Evolutionary conservation across 2,888 invertebrate species (phyloP).

Genomic region (Drosophila atroscutellata): DNA sequence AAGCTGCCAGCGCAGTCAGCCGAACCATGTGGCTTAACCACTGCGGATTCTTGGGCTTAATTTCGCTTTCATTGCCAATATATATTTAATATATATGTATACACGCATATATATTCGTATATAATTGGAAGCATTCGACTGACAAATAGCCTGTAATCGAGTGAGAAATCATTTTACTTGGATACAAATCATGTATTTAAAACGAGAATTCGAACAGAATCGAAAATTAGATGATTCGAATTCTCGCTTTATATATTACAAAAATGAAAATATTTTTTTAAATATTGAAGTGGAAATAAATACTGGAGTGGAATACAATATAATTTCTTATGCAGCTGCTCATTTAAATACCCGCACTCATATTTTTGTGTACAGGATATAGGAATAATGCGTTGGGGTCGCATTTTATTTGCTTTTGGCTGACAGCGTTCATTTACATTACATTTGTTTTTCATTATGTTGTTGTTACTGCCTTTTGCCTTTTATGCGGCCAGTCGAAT

Average conservation of each 20-base stretch:
- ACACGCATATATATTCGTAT: neutral
- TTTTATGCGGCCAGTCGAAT: constrained; percentile 62
- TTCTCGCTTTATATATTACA: neutral
- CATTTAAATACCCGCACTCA: neutral
- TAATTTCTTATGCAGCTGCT: neutral
- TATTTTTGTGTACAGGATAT: constrained; percentile 20
- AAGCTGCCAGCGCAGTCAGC: constrained; percentile 4
- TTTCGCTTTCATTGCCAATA: constrained; percentile 27
- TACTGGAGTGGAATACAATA: neutral
- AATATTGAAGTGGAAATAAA: too few relatives aligned
- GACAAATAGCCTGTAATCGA: neutral
- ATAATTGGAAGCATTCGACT: neutral
- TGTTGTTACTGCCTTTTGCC: constrained; percentile 41
- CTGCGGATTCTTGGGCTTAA: constrained; percentile 10
- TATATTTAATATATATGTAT: constrained; percentile 1
- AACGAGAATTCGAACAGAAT: too few relatives aligned
- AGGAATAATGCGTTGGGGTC: constrained; percentile 54
- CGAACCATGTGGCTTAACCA: constrained; percentile 18
- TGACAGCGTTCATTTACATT: constrained; percentile 34
- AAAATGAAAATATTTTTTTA: neutral
- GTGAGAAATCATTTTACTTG: neutral
- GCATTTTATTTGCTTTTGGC: constrained; percentile 40
- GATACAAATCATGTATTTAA: neutral
- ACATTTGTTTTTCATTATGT: constrained; percentile 24
- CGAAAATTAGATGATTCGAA: neutral